These are phyloP conservation scores for Amblyopsis rosae DNA, from an alignment of 2,113 vertebrate genomes.

Conservation along the genomic window DNA sequence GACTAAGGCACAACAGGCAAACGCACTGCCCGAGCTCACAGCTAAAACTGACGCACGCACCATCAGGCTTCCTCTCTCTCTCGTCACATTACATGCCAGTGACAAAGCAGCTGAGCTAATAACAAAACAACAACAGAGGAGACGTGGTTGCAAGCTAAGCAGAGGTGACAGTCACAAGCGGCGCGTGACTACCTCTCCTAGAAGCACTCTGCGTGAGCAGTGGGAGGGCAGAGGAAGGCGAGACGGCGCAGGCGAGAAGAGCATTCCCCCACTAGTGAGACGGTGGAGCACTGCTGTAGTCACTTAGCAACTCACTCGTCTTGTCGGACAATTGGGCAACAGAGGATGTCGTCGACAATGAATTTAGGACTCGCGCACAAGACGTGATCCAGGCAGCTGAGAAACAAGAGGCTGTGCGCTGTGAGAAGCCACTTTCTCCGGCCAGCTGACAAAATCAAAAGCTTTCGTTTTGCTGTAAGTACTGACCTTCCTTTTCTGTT, in stretches of 20 bases:
- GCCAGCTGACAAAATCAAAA: not conserved
- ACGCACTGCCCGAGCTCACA: conserved; percentile 46
- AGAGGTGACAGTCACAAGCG: conserved; percentile 59
- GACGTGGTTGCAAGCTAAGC: conserved; percentile 46
- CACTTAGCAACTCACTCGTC: not conserved
- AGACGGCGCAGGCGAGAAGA: conserved; percentile 24
- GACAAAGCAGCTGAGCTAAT: conserved; percentile 65
- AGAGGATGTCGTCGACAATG: not conserved
- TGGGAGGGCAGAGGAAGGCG: conserved; percentile 26
- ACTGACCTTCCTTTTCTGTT: conserved; percentile 13
- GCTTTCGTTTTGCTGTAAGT: conserved; percentile 55
- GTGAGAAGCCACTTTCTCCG: conserved; percentile 24
- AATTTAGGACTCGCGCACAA: conserved; percentile 15
- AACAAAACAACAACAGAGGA: conserved; percentile 49
- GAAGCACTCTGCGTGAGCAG: conserved; percentile 47
- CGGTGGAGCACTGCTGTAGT: conserved; percentile 16
- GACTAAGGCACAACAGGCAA: conserved; percentile 41
- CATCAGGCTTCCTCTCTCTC: conserved; percentile 6
- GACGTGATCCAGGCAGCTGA: conserved; percentile 32
- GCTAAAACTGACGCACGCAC: conserved; percentile 37
- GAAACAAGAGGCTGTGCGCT: conserved; percentile 16
- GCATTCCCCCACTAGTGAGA: not conserved
- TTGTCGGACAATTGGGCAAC: conserved; percentile 3
- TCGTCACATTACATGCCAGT: conserved; percentile 2
- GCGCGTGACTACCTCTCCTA: conserved; percentile 51